A percentile compares a stretch with the other conserved stretches of the same genome.
Evolutionary conservation across 1,140 invertebrate species (phyloP).

Genomic region (Acromyrmex echinatior): DNA sequence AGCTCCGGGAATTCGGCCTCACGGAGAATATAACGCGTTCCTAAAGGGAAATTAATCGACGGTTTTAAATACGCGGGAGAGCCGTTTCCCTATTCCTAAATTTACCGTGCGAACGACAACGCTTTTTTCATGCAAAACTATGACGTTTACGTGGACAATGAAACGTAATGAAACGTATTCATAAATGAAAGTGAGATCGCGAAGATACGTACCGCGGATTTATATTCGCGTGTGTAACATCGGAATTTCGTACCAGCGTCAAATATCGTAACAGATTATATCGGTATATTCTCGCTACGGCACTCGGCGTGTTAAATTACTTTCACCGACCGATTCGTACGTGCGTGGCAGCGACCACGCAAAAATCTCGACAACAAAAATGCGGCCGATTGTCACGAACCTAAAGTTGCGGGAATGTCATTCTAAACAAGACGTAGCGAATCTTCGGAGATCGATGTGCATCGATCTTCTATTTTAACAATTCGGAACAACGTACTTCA

Average conservation of each 20-base stretch:
- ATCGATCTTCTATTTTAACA: background rate
- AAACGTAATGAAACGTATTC: background rate
- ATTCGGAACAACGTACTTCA: background rate
- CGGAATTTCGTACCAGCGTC: slow-evolving; percentile 39
- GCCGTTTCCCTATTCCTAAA: background rate
- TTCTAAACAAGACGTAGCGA: background rate
- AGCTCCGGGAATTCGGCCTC: background rate
- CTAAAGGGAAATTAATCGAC: background rate
- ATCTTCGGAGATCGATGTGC: background rate
- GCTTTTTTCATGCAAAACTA: background rate
- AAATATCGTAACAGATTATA: slow-evolving; percentile 36
- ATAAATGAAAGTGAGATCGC: background rate
- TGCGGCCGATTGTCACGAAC: slow-evolving; percentile 23
- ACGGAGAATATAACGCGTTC: background rate
- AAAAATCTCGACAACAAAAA: slow-evolving; percentile 43
- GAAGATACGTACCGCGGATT: background rate
- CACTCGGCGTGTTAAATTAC: slow-evolving; percentile 37
- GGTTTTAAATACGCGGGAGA: background rate
- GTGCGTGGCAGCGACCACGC: slow-evolving; percentile 14
- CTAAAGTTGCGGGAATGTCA: background rate
- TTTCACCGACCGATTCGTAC: slow-evolving; percentile 48
- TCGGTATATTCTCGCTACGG: slow-evolving; percentile 12
- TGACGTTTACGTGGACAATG: background rate
- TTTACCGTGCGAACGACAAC: background rate
- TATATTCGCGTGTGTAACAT: slow-evolving; percentile 41